Evolutionary conservation across 2,113 vertebrate genomes (phyloP), one percentile per base, ranked within the genome.

Genomic region (Aphyosemion australe): DNA sequence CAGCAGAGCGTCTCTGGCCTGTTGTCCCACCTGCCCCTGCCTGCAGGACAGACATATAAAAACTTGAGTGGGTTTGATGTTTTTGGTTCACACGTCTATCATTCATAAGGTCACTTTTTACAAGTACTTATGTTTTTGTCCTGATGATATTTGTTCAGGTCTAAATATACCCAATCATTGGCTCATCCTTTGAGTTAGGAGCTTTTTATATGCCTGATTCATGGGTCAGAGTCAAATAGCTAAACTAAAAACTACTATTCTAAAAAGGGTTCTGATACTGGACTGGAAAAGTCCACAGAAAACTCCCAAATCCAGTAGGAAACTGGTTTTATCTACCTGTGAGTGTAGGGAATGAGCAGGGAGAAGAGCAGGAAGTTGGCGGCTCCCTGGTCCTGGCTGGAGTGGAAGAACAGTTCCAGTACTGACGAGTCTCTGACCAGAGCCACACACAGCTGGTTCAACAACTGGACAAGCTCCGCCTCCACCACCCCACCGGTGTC

Each of bases 311-410:
- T 10, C 5, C 34, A 37, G 34, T 8, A 10, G 34, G 34, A 37
- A 8, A 37, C 34, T 37, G 34, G 34, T 37, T 37, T 37, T 7
- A 12, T 5, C 73, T 94, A 94, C 54, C 95, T 92, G 79, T 97
- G 96, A 51, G 95, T 97, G 79, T 96, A 98, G 0, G 96, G 96
- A 67, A 98, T 96, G 54, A 99, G 91, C 42, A 99, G 92, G 34
- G 96, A 98, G 88, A 98, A 99, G 69, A 99, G 93, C 51, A 99
- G 95, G 89, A 99, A 98, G 88, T 98, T 97, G 82, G 96, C 92
- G 0, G 96, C 95, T 53, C 96, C 97, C 73, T 98, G 97, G 90
- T 99, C 96, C 77, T 98, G 94, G 0, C 95, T 96, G 13, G 94
- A 96, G 82, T 98, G 96, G 85, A 99, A 98, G 84, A 99, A 97